phyloP scores from a whole-genome alignment of 1,140 invertebrate species.

The Eurosta solidaginis region DNA sequence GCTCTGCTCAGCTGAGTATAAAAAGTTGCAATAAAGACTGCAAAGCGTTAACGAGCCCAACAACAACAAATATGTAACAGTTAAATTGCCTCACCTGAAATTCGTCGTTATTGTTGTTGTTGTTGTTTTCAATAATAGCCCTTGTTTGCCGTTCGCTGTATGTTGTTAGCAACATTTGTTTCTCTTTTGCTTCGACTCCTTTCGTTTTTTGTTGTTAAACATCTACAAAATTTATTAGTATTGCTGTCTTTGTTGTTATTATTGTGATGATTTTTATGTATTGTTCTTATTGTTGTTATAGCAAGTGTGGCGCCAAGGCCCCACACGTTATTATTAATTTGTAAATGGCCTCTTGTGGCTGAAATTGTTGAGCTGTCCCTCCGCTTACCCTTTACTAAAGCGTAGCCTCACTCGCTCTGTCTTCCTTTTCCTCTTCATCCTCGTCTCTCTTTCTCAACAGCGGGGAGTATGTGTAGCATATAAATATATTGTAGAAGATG shows the following conservation, averaged over 20 bases:
- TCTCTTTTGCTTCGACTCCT: background rate
- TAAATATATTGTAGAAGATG: background rate
- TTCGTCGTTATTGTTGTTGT: background rate
- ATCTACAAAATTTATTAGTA: background rate
- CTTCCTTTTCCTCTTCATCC: background rate
- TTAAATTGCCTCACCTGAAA: background rate
- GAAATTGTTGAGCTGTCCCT: background rate
- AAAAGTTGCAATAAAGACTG: background rate
- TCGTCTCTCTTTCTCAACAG: background rate
- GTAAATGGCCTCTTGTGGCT: slow-evolving; percentile 8
- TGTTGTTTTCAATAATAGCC: background rate
- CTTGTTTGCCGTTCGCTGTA: slow-evolving; percentile 3
- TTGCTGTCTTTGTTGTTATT: background rate
- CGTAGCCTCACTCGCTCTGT: background rate
- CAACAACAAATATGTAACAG: background rate
- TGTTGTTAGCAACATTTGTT: background rate
- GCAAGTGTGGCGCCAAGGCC: slow-evolving; percentile 26
- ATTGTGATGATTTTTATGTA: no score
- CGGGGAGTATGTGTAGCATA: no score
- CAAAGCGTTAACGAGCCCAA: background rate
- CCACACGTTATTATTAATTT: slow-evolving; percentile 28
- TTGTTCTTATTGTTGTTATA: background rate
- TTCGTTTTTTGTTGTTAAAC: no score
- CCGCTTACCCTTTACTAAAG: no score
- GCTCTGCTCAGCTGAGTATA: no score